Percentiles rank a stretch among this genome's conserved stretches.
phyloP scores from a whole-genome alignment of 1,140 invertebrate species.

The Drosophila neocordata region DNA sequence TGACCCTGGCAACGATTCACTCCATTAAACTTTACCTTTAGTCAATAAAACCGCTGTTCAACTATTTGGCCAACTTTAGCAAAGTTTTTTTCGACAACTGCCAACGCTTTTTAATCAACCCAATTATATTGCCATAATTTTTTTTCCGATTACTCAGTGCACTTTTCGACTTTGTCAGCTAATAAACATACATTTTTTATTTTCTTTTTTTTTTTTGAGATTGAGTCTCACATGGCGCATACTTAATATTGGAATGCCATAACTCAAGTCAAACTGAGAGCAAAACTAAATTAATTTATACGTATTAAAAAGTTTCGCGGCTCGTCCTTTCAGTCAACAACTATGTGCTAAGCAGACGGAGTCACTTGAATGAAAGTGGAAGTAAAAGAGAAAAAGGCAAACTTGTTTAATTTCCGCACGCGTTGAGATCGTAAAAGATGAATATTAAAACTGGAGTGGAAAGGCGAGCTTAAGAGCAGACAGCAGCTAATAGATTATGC shows the following conservation, averaged over 20 bases:
- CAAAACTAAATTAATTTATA: slow-evolving; percentile 71
- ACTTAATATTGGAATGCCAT: slow-evolving; percentile 69
- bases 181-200: slow-evolving; percentile 60
- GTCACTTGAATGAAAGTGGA: slow-evolving; percentile 23
- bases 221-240: slow-evolving; percentile 56
- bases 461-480: slow-evolving; percentile 4
- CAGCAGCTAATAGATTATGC: slow-evolving; percentile 66
- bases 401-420: slow-evolving; percentile 42
- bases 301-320: slow-evolving; percentile 59
- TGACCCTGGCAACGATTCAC: slow-evolving; percentile 27
- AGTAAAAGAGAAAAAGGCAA: slow-evolving; percentile 12
- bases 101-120: slow-evolving; percentile 68
- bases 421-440: slow-evolving; percentile 40
- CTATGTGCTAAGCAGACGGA: slow-evolving; percentile 38
- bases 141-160: neutral
- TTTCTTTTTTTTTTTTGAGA: slow-evolving; percentile 21
- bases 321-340: slow-evolving; percentile 19
- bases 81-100: slow-evolving; percentile 55
- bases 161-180: slow-evolving; percentile 48
- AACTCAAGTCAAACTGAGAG: slow-evolving; percentile 47
- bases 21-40: slow-evolving; percentile 62
- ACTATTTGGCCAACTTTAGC: slow-evolving; percentile 64
- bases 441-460: slow-evolving; percentile 51
- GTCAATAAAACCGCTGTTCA: slow-evolving; percentile 66
- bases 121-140: slow-evolving; percentile 67